These are phyloP conservation scores for Leptoclinus maculatus DNA, from an alignment of 2,797 vertebrate species.

Conservation along the genomic window DNA sequence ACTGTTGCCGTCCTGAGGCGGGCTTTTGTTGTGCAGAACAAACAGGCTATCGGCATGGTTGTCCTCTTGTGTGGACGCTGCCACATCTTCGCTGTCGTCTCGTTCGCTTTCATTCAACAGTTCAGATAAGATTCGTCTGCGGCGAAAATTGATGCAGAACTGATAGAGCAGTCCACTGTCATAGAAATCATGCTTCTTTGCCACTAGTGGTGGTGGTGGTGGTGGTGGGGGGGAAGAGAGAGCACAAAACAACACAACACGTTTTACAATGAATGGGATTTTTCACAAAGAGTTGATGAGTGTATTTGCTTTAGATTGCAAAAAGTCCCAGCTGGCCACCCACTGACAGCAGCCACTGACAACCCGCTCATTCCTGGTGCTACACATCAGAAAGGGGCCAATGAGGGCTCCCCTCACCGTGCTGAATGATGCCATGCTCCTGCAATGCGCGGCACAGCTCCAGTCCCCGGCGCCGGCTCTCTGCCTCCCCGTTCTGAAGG, in stretches of 20 bases:
- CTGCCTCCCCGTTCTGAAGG: constrained; percentile 86
- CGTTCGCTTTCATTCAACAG: constrained; percentile 81
- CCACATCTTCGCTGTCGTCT: constrained; percentile 46
- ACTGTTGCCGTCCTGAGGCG: constrained; percentile 68
- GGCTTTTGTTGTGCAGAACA: constrained; percentile 83
- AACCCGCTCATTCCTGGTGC: neutral
- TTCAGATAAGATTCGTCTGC: constrained; percentile 84
- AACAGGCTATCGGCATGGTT: constrained; percentile 85
- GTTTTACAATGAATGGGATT: constrained; percentile 9
- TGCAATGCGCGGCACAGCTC: constrained; percentile 86
- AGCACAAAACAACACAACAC: constrained; percentile 36
- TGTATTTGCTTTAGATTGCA: constrained; percentile 32
- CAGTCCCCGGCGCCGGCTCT: constrained; percentile 83
- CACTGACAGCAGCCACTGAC: constrained; percentile 8
- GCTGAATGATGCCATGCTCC: constrained; percentile 90
- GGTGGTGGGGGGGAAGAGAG: neutral
- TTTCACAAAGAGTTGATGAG: neutral
- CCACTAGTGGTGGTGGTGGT: constrained; percentile 73
- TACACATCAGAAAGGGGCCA: constrained; percentile 33
- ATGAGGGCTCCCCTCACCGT: constrained; percentile 79
- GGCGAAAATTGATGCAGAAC: constrained; percentile 90
- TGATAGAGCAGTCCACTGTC: constrained; percentile 90
- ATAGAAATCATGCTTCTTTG: constrained; percentile 86
- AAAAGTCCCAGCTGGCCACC: constrained; percentile 29
- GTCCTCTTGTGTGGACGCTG: constrained; percentile 74